Evolutionary conservation across 92 coral and sea anemone species (phyloP).

Genomic region (Diadumene lineata): DNA sequence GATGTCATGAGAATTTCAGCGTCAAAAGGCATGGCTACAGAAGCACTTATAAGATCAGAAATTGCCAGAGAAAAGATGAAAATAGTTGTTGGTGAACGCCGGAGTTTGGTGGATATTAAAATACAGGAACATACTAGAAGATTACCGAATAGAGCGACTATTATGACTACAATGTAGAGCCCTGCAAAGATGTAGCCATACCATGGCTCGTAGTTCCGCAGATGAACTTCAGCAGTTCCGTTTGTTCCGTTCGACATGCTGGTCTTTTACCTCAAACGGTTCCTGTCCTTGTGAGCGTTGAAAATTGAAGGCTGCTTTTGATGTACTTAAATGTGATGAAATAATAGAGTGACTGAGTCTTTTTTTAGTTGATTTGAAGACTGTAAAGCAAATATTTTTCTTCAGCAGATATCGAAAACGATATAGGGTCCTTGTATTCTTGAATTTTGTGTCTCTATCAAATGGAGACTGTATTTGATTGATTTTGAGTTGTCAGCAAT

Average conservation of each 20-base stretch:
- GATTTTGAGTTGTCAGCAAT: too few species aligned
- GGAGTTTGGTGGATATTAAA: slow-evolving; percentile 36
- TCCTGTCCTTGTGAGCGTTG: neutral
- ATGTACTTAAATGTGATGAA: too few species aligned
- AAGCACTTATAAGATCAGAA: slow-evolving; percentile 53
- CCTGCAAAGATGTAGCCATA: slow-evolving; percentile 39
- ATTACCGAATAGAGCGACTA: slow-evolving; percentile 46
- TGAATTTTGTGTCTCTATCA: too few species aligned
- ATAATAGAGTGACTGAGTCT: too few species aligned
- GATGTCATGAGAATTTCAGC: slow-evolving; percentile 58
- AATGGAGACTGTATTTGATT: too few species aligned
- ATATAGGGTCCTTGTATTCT: too few species aligned
- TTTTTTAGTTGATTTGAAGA: too few species aligned
- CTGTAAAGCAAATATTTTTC: too few species aligned
- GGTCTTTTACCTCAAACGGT: neutral
- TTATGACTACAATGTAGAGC: slow-evolving; percentile 24
- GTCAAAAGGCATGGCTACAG: slow-evolving; percentile 61
- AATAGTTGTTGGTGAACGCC: slow-evolving; percentile 50
- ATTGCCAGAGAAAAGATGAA: slow-evolving; percentile 58
- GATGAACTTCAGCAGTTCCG: neutral
- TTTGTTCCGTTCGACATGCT: neutral
- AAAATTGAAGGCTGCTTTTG: too few species aligned
- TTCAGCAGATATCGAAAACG: too few species aligned
- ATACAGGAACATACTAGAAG: slow-evolving; percentile 51
- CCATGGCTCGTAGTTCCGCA: slow-evolving; percentile 25